Evolutionary conservation across 2,888 invertebrate genomes (phyloP), one percentile per base, ranked within the genome.

Genomic region (Palloptera scutellata): DNA sequence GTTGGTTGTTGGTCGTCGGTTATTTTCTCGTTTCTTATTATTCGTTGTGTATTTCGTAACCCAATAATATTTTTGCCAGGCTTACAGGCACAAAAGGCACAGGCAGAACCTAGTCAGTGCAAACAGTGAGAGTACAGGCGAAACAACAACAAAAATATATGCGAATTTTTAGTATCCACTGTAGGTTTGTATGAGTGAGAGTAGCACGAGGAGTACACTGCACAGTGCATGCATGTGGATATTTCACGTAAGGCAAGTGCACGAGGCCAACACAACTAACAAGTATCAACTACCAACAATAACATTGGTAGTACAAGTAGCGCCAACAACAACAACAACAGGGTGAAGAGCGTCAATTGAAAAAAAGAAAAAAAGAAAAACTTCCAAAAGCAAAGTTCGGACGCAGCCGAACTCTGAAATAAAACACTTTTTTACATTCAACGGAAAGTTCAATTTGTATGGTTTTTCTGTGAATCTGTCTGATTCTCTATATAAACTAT

Each of bases 121-220:
- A 73, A 70, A 76, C 77, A 76, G 75, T 78, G 78, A 77, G 78
- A 77, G 78, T 78, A 76, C 75, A 76, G n/a, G 53, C 53, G 30
- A 30, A 30, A 4, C 3, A 30, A 30, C 30, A 30, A 30, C 30
- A 30, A 30, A 30, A 30, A 30, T 6, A 30, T 30, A 53, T 53
- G 53, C 19, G 53, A 53, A 53, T 53, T 53, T 30, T 2, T 30
- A 4, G 30, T 30, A 4, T 30, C 30, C 6, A 30, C 30, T 30
- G 30, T 30, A 30, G 30, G 51, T 40, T 19, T 2, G 58, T 55
- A 17, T 45, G 55, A 54, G 64, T 57, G 51, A 20, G 17, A 51
- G 42, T 63, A 43, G 0, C 3, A 19, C 42, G 3, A 41, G 30
- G 30, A 2, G 30, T 4, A 30, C 30, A 30, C n/a, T n/a, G n/a